Evolutionary conservation across 2,113 vertebrate genomes (phyloP).

Genomic region (Probosciger aterrimus): DNA sequence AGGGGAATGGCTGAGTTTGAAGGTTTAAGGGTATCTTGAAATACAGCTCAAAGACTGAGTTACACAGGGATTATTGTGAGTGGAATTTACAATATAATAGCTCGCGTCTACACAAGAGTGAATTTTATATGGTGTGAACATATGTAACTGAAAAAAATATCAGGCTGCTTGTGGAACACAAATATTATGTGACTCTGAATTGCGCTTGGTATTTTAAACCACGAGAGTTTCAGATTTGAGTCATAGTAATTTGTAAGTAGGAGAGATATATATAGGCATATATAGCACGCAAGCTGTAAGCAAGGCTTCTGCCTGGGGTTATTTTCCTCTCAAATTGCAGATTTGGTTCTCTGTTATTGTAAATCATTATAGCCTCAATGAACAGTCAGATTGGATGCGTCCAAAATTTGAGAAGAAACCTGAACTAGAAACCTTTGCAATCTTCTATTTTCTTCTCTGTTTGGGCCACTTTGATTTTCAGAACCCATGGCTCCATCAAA

Average conservation of each 20-base stretch:
- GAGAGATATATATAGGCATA: neutral
- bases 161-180: neutral
- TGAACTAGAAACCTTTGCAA: neutral
- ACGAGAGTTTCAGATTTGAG: slow-evolving; percentile 37
- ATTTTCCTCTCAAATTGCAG: neutral
- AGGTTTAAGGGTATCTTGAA: neutral
- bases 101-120: neutral
- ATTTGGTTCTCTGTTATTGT: neutral
- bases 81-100: neutral
- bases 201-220: slow-evolving; percentile 31
- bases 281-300: neutral
- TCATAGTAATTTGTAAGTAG: neutral
- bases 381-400: neutral
- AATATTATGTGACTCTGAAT: slow-evolving; percentile 2
- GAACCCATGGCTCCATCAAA: neutral
- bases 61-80: neutral
- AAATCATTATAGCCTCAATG: neutral
- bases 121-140: neutral
- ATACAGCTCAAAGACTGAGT: neutral
- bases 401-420: neutral
- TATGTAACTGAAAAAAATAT: neutral
- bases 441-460: neutral
- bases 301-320: neutral
- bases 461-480: neutral
- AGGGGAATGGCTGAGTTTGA: neutral